Base-by-base conservation (phyloP, 1,140 invertebrate species). In the Camponotus pennsylvanicus region DNA sequence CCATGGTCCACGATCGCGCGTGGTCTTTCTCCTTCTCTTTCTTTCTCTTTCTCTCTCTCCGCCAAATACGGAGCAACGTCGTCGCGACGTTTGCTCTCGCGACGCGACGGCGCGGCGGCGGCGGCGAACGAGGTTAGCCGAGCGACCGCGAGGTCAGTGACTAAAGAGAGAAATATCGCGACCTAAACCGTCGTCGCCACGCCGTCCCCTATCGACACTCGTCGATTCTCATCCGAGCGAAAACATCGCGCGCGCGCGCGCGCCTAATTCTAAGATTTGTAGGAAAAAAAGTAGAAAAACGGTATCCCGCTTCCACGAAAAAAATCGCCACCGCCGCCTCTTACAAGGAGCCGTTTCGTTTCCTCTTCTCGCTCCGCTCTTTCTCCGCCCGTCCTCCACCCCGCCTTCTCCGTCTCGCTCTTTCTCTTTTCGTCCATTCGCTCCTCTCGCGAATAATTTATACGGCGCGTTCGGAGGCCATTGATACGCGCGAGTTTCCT, bases 141-240 rank as follows among this genome's bases (percentile, higher is more conserved):
- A 89, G 73, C 85, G 71, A 70, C 55, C 90, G 89, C 91, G 92
- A 93, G 92, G 92, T 93, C 92, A 93, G 84, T 91, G 91, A 92
- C 91, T 93, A 93, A 93, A 87, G 89, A 87, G 88, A 93, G 89
- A 92, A 92, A 91, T 91, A 91, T 92, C 87, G 88, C 88, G 86
- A 88, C 85, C 82, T 85, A 80, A 27, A 85, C 37, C 37, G 37
- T 45, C 37, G 37, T 45, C 37, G 78, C 64, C 49, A 34, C 66
- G 70, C 71, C 52, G 61, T 55, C 71, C 67, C 71, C 71, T 82
- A 82, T 86, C 73, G 87, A 88, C 88, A 84, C 70, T 40, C 61
- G 61, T 75, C n/a, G 18, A n/a, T 89, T 82, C 27, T 77, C 77
- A 86, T 83, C 83, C 37, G 27, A 73, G 75, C 45, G 27, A 45